A percentile compares a stretch with the other conserved stretches of the same genome.
Evolutionary conservation across 92 coral and sea anemone genomes (phyloP).

Genomic region (Umimayanthus chanpuru): DNA sequence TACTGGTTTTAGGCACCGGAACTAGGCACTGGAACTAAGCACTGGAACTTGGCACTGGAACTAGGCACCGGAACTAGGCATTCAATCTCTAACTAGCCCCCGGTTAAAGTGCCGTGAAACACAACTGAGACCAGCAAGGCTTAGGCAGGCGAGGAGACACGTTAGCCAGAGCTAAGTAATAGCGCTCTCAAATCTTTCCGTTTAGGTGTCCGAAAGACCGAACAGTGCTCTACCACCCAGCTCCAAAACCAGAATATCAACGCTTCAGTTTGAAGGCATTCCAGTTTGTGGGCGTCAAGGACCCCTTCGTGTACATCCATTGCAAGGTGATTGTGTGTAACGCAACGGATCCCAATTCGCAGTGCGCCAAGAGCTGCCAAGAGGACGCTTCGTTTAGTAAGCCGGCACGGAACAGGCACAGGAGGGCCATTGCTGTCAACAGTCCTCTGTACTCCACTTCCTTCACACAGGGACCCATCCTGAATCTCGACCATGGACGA

Average conservation of each 20-base stretch:
- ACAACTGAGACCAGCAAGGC: neutral
- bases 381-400: slow-evolving; percentile 26
- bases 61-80: no score
- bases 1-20: no score
- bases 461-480: slow-evolving; percentile 78
- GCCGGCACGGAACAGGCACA: slow-evolving; percentile 56
- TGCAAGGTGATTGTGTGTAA: slow-evolving; percentile 86
- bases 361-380: slow-evolving; percentile 71
- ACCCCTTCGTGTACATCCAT: slow-evolving; percentile 87
- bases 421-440: slow-evolving; percentile 54
- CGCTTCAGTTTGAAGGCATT: slow-evolving; percentile 89
- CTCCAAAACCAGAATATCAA: slow-evolving; percentile 48
- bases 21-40: no score
- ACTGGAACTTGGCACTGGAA: no score
- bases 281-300: slow-evolving; percentile 79
- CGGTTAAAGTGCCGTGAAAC: neutral
- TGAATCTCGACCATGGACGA: slow-evolving; percentile 40
- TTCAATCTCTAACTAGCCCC: no score
- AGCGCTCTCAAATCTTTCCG: neutral
- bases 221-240: slow-evolving; percentile 68
- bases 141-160: neutral
- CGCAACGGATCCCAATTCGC: slow-evolving; percentile 71
- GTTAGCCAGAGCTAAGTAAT: neutral
- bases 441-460: slow-evolving; percentile 63
- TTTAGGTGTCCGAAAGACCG: slow-evolving; percentile 76